phyloP scores from a whole-genome alignment of 2,888 invertebrate species.

The Sclerodermus sp. region DNA sequence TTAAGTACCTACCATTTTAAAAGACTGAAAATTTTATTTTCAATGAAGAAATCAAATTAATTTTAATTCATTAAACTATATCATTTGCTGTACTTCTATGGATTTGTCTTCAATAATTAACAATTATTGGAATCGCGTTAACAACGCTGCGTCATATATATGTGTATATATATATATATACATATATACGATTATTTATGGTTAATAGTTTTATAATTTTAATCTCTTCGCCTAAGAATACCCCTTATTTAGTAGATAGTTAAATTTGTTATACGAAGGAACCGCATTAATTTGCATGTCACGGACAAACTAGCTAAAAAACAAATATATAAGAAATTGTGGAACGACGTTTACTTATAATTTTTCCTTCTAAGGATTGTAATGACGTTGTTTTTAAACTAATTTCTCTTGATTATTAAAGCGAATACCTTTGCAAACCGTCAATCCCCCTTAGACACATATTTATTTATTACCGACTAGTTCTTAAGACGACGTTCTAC shows the following conservation, averaged over 20 bases:
- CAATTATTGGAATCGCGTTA: too few species aligned
- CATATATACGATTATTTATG: too few species aligned
- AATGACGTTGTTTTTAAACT: not conserved
- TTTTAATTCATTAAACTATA: too few species aligned
- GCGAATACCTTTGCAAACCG: constrained; percentile 24
- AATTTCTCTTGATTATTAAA: constrained; percentile 27
- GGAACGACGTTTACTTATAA: constrained; percentile 23
- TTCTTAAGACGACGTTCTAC: constrained; percentile 56
- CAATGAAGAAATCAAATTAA: too few species aligned
- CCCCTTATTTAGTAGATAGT: constrained; percentile 42
- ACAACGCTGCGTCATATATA: too few species aligned
- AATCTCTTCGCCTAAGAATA: too few species aligned
- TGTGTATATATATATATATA: too few species aligned
- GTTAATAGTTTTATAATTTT: too few species aligned
- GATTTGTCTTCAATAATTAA: too few species aligned
- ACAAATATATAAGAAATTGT: constrained; percentile 28
- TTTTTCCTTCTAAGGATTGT: constrained; percentile 19
- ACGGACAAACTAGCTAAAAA: constrained; percentile 1
- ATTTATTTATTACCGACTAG: constrained; percentile 56
- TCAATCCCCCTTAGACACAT: constrained; percentile 36
- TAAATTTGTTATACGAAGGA: constrained; percentile 39
- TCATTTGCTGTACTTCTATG: too few species aligned
- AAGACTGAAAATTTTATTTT: too few species aligned
- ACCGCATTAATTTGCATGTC: constrained; percentile 18
- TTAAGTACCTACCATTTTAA: too few species aligned